Evolutionary conservation across 2,797 vertebrate genomes (phyloP).

Genomic region (Enteromius mattozi): DNA sequence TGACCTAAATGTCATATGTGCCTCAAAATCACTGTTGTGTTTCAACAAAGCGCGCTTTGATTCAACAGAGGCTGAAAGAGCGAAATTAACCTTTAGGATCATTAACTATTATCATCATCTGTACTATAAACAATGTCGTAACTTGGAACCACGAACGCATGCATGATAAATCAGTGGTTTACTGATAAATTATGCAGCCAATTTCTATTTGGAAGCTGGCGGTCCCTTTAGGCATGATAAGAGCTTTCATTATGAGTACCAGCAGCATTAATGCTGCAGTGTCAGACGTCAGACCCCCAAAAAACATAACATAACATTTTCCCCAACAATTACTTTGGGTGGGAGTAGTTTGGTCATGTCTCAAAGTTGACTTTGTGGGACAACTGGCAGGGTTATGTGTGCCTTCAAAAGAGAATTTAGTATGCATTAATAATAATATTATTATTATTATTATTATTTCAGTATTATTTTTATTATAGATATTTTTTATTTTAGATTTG

Average conservation of each 20-base stretch:
- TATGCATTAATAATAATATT: neutral
- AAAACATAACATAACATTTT: slow-evolving; percentile 30
- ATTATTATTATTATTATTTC: neutral
- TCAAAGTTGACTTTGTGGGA: slow-evolving; percentile 4
- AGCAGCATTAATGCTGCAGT: slow-evolving; percentile 22
- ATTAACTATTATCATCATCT: slow-evolving; percentile 51
- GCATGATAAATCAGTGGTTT: slow-evolving; percentile 46
- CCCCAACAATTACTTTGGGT: slow-evolving; percentile 40
- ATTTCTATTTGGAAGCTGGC: slow-evolving; percentile 45
- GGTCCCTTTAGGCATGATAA: slow-evolving; percentile 53
- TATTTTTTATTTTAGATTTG: neutral
- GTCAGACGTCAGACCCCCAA: slow-evolving; percentile 42
- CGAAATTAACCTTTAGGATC: slow-evolving; percentile 41
- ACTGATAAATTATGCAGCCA: slow-evolving; percentile 52
- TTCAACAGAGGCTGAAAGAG: slow-evolving; percentile 31
- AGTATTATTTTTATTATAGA: neutral
- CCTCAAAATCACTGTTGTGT: slow-evolving; percentile 34
- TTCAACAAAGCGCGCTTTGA: slow-evolving; percentile 46
- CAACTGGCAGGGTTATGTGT: neutral
- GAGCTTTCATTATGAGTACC: slow-evolving; percentile 22
- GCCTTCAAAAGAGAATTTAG: neutral
- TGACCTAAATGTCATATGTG: slow-evolving; percentile 26
- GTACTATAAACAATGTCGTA: slow-evolving; percentile 38
- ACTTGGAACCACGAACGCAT: slow-evolving; percentile 43
- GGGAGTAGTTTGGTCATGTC: slow-evolving; percentile 2